Percentiles rank a stretch among this genome's conserved stretches.
phyloP scores from a whole-genome alignment of 2,888 invertebrate species.

The Caenorhabditis zanzibari region DNA sequence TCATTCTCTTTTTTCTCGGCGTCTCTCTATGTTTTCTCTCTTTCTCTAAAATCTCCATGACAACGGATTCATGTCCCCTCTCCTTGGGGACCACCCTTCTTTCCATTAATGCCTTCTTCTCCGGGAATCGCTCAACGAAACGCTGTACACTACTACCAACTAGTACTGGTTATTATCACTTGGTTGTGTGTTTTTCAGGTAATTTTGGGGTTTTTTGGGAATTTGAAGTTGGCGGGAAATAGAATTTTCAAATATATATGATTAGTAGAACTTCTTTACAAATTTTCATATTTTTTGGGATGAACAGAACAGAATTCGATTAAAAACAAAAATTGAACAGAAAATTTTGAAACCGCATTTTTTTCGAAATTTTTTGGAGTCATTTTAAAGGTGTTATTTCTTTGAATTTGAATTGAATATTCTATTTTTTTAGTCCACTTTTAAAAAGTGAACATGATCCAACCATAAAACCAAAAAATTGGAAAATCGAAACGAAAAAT shows the following conservation, averaged over 20 bases:
- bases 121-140: constrained; percentile 41
- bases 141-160: constrained; percentile 41
- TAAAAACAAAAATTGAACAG: too few relatives aligned
- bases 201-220: neutral
- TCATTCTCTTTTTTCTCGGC: neutral
- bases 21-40: neutral
- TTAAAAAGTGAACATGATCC: too few relatives aligned
- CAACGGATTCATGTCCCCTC: constrained; percentile 10
- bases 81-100: too few relatives aligned
- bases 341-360: neutral
- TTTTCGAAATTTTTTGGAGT: neutral
- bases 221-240: neutral
- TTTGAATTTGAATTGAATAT: too few relatives aligned
- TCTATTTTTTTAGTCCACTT: too few relatives aligned
- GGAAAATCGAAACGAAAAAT: too few relatives aligned
- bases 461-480: too few relatives aligned
- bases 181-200: constrained; percentile 62
- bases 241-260: too few relatives aligned
- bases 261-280: too few relatives aligned
- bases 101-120: neutral
- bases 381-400: too few relatives aligned
- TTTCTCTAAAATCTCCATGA: constrained; percentile 24
- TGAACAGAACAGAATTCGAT: too few relatives aligned
- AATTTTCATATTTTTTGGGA: too few relatives aligned
- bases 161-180: constrained; percentile 46